Percentiles rank a stretch among this genome's conserved stretches.
These are phyloP conservation scores for Megaustenia siamemsis DNA, from an alignment of 2,888 invertebrate genomes.

Conservation along the genomic window DNA sequence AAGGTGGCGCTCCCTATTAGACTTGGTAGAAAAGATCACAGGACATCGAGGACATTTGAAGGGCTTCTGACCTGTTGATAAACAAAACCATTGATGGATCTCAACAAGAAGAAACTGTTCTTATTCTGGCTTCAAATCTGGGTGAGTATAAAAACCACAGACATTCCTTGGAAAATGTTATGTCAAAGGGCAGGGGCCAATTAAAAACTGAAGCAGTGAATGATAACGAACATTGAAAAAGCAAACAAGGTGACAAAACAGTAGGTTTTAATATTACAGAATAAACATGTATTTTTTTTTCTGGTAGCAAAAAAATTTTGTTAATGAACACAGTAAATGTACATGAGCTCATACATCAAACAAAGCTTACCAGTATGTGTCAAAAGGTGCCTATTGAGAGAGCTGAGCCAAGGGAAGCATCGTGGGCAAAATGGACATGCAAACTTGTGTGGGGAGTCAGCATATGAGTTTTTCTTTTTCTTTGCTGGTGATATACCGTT, in stretches of 20 bases:
- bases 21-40: conserved; percentile 96
- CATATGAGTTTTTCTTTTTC: conserved; percentile 96
- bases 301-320: neutral
- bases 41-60: conserved; percentile 96
- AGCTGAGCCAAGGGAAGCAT: conserved; percentile 98
- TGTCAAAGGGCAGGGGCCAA: too few species aligned
- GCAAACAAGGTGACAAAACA: too few species aligned
- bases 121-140: too few species aligned
- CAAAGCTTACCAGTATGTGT: conserved; percentile 89
- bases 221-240: too few species aligned
- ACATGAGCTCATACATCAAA: neutral
- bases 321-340: neutral
- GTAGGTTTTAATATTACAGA: too few species aligned
- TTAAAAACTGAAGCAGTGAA: too few species aligned
- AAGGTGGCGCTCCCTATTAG: conserved; percentile 96
- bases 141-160: too few species aligned
- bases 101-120: too few species aligned
- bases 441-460: conserved; percentile 94
- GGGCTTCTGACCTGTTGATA: conserved; percentile 88
- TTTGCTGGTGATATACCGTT: conserved; percentile 60
- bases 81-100: too few species aligned
- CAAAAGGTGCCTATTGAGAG: conserved; percentile 93
- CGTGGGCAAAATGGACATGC: conserved; percentile 94
- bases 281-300: neutral
- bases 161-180: too few species aligned